Evolutionary conservation across 2,797 vertebrate genomes (phyloP), one percentile per base, ranked within the genome.

Genomic region (Remorina albescens): DNA sequence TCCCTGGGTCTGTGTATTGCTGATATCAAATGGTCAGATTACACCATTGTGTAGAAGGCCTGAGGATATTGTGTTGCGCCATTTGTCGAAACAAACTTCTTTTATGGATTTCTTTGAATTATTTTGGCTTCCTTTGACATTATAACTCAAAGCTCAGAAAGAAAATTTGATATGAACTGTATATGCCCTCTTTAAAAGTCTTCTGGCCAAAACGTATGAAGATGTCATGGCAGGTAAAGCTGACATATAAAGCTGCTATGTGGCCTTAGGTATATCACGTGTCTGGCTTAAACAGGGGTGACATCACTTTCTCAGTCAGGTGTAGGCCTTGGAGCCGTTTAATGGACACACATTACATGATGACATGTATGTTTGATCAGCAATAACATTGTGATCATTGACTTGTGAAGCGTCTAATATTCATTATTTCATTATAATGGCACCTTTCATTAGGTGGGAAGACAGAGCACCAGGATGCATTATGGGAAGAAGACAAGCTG

Each of bases 1-100:
- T 81, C 56, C 84, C 63, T 86, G 75, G 78, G 71, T 57, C 64
- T 76, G 72, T 80, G 28, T 36, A 59, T 79, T 76, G 77, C 51
- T 81, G 50, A 80, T 86, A 88, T 84, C 82, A 66, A 80, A 84
- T 84, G 81, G 72, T 85, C 87, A 37, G 68, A 71, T 57, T 70
- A 34, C 42, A 3, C 64, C 58, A 74, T 88, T 77, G 83, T 84
- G 64, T 80, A 66, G 67, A 81, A 79, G 50, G 34, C 58, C 36
- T 16, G 51, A 55, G 63, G 73, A 69, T 84, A 85, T 74, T 80
- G 37, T 74, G 54, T 87, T 76, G 64, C 74, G 0, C 34, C 10
- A 1, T 82, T 71, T 86, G 80, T 88, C 85, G 82, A 89, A 88
- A 88, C 84, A 81, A 78, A 76, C 71, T 63, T 73, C 47, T 82